phyloP scores from a whole-genome alignment of 2,797 vertebrate species.

The Oreonectes daqikongensis region DNA sequence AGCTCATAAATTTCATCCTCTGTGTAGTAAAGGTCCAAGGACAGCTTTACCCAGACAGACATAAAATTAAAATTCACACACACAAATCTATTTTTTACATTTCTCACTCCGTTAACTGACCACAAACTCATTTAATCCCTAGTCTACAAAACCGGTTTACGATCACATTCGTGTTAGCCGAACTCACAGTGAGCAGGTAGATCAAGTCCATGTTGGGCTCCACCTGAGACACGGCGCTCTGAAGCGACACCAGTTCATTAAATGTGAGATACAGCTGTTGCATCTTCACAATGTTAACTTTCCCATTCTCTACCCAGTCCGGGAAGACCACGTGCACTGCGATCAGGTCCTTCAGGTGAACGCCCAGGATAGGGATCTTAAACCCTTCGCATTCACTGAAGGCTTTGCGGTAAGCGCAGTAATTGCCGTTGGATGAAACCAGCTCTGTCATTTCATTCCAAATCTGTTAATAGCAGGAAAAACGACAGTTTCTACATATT shows the following conservation, averaged over 20 bases:
- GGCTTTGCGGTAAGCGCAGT: slow-evolving; percentile 92
- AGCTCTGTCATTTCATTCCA: slow-evolving; percentile 97
- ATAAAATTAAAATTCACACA: neutral
- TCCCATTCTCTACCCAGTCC: slow-evolving; percentile 87
- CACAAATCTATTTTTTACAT: neutral
- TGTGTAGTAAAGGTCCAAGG: slow-evolving; percentile 95
- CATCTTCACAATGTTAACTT: slow-evolving; percentile 97
- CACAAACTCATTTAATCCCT: neutral
- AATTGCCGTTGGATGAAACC: slow-evolving; percentile 96
- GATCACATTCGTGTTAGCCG: neutral
- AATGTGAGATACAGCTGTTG: slow-evolving; percentile 95
- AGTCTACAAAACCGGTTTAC: neutral
- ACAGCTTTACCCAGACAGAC: slow-evolving; percentile 78
- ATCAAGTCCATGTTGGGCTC: slow-evolving; percentile 98
- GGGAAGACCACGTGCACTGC: slow-evolving; percentile 94
- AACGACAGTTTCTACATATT: slow-evolving; percentile 7
- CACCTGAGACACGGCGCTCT: slow-evolving; percentile 86
- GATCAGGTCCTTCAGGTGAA: slow-evolving; percentile 97
- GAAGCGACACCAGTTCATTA: slow-evolving; percentile 91
- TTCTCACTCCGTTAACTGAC: neutral
- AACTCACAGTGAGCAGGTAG: slow-evolving; percentile 90
- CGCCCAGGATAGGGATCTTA: slow-evolving; percentile 95
- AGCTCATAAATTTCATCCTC: slow-evolving; percentile 98
- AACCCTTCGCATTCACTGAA: slow-evolving; percentile 90
- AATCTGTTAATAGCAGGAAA: slow-evolving; percentile 74